These are phyloP conservation scores for Falco columbarius DNA, from an alignment of 2,797 vertebrate species.

Conservation along the genomic window DNA sequence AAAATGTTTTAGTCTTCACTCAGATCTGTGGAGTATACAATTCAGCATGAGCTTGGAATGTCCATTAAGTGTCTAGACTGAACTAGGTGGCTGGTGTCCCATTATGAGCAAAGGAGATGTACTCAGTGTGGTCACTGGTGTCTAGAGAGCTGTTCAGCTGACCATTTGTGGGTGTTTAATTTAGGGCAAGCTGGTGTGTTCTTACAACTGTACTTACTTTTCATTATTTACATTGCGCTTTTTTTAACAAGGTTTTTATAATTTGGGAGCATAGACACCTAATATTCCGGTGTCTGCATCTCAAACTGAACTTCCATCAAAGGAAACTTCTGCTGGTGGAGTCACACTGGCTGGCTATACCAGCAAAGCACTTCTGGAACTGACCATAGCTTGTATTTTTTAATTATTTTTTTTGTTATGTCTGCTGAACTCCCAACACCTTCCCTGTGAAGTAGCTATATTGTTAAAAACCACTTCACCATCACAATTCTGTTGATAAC, in stretches of 20 bases:
- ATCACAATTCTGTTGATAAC: neutral
- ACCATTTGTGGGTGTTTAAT: neutral
- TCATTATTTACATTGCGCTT: neutral
- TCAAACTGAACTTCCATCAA: neutral
- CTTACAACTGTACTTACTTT: neutral
- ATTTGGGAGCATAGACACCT: neutral
- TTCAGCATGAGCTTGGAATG: neutral
- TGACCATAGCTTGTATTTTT: neutral
- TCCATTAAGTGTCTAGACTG: neutral
- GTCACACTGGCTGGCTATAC: neutral
- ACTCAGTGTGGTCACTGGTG: neutral
- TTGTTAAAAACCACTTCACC: neutral
- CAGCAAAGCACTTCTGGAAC: neutral
- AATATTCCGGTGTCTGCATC: neutral
- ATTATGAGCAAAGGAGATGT: neutral
- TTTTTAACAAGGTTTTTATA: neutral
- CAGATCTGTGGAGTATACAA: neutral
- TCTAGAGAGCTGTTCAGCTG: neutral
- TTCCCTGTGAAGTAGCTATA: neutral
- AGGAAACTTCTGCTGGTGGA: neutral
- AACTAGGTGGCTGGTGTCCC: neutral
- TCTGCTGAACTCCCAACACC: neutral
- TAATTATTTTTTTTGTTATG: neutral
- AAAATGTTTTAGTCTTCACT: neutral
- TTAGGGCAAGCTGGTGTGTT: neutral